Evolutionary conservation across 37 sponge, comb jelly and placozoan species (phyloP).

Genomic region (Mnemiopsis leidyi): DNA sequence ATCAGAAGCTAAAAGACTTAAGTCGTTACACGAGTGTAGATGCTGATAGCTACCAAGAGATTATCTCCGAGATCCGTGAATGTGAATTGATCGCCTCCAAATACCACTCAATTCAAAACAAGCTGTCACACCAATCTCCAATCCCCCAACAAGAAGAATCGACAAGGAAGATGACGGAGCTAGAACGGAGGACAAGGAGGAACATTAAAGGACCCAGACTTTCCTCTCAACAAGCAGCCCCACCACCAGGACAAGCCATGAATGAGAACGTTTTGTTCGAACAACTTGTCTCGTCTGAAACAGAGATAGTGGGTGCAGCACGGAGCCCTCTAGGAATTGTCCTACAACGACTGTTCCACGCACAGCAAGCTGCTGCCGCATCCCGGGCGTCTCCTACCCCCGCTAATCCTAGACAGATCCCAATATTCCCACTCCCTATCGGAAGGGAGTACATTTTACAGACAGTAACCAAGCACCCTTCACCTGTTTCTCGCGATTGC

Average conservation of each 20-base stretch:
- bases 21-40: neutral
- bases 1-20: neutral
- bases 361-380: neutral
- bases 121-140: neutral
- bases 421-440: slow-evolving; percentile 28
- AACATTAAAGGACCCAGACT: neutral
- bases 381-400: neutral
- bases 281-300: neutral
- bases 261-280: slow-evolving; percentile 8
- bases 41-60: neutral
- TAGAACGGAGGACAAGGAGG: slow-evolving; percentile 12
- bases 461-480: slow-evolving; percentile 27
- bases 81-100: slow-evolving; percentile 12
- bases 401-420: neutral
- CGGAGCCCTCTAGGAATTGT: neutral
- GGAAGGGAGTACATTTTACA: slow-evolving; percentile 61
- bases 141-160: neutral
- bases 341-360: slow-evolving; percentile 33
- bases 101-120: neutral
- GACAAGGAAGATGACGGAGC: neutral
- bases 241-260: neutral
- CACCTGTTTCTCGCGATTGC: neutral
- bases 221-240: neutral
- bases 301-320: neutral
- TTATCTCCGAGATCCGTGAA: neutral